Evolutionary conservation across 2,113 vertebrate genomes (phyloP).

Genomic region (Colaptes auratus): DNA sequence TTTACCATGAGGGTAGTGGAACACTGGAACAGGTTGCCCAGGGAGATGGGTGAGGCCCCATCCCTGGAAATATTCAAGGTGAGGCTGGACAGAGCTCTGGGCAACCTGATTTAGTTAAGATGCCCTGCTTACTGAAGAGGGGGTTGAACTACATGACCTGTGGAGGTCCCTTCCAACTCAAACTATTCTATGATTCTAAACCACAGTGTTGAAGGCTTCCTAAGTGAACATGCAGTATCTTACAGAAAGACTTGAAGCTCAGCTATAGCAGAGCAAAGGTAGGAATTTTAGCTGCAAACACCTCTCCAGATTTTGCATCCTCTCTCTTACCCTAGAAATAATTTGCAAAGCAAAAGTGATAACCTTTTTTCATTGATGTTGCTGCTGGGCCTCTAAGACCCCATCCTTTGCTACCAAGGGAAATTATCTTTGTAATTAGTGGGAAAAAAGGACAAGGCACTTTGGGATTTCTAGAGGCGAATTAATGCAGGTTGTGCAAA

Average conservation of each 20-base stretch:
- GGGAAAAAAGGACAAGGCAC: neutral
- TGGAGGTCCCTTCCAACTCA: too few relatives aligned
- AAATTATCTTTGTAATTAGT: neutral
- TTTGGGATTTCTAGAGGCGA: neutral
- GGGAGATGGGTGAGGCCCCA: too few relatives aligned
- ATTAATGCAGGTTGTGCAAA: neutral
- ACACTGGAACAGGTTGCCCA: too few relatives aligned
- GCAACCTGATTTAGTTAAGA: too few relatives aligned
- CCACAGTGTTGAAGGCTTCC: neutral
- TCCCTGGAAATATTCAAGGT: too few relatives aligned
- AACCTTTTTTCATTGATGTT: neutral
- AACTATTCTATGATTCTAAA: neutral
- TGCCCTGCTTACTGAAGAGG: too few relatives aligned
- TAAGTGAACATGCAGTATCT: neutral
- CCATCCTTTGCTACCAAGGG: neutral
- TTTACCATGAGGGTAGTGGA: too few relatives aligned
- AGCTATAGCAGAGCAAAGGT: neutral
- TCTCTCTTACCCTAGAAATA: constrained; percentile 1
- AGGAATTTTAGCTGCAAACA: neutral
- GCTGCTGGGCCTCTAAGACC: neutral
- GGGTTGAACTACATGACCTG: too few relatives aligned
- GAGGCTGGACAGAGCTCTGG: too few relatives aligned
- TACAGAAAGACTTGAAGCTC: neutral
- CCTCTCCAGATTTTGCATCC: neutral
- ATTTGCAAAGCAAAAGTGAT: neutral